Percentiles rank a stretch among this genome's conserved stretches.
These are phyloP conservation scores for Apamea anceps DNA, from an alignment of 2,888 invertebrate species.

Conservation along the genomic window DNA sequence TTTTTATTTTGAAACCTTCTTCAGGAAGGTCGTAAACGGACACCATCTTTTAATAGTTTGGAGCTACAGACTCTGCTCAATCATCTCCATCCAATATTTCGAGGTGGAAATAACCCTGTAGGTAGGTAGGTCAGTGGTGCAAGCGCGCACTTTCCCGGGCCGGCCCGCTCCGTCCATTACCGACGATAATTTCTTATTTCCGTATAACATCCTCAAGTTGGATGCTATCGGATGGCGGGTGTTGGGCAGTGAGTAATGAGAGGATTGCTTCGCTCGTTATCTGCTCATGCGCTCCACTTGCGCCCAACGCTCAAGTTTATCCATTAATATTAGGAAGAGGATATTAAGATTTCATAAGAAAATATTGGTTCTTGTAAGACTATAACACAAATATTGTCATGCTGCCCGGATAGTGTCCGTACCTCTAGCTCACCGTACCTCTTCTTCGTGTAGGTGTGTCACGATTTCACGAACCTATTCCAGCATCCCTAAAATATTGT, in stretches of 20 bases:
- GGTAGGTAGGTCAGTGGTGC: neutral
- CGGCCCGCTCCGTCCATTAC: slow-evolving; percentile 20
- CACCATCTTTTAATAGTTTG: neutral
- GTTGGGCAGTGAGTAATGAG: slow-evolving; percentile 55
- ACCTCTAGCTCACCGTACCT: neutral
- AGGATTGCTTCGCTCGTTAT: slow-evolving; percentile 39
- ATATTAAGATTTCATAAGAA: neutral
- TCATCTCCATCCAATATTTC: neutral
- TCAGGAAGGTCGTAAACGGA: neutral
- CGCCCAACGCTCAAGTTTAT: slow-evolving; percentile 11
- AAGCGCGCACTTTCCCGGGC: neutral
- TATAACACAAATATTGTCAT: too few relatives aligned
- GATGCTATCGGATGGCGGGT: neutral
- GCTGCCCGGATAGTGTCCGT: too few relatives aligned
- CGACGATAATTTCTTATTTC: slow-evolving; percentile 36
- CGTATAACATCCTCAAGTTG: slow-evolving; percentile 6
- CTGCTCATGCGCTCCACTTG: slow-evolving; percentile 39
- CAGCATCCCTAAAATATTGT: neutral
- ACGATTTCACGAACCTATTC: neutral
- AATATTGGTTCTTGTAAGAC: slow-evolving; percentile 4
- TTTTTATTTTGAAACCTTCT: neutral
- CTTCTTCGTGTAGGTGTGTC: neutral
- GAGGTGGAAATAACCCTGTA: neutral
- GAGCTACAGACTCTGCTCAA: neutral
- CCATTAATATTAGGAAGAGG: slow-evolving; percentile 1